Evolutionary conservation across 2,113 vertebrate genomes (phyloP), one percentile per base, ranked within the genome.

Genomic region (Campylorhamphus procurvoides): DNA sequence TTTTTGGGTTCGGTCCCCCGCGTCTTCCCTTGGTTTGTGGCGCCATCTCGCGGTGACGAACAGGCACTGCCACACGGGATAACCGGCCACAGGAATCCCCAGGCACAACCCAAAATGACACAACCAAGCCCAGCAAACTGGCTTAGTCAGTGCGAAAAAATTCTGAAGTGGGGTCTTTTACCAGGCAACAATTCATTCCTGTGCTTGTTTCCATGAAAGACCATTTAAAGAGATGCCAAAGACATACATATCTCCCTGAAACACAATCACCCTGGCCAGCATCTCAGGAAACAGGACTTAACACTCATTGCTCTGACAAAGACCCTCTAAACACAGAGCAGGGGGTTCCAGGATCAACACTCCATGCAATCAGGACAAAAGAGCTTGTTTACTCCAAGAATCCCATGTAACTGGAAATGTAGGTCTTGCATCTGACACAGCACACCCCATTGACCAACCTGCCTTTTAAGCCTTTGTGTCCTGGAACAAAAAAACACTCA

Each of bases 41-140:
- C 96, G 72, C 97, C 98, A 95, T 56, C 98, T 98, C 96, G 95
- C 39, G 98, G 97, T 73, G 52, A 35, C n/a, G 33, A 12, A 9
- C 6, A 7, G 55, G 44, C 12, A 79, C 49, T 91, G 72, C 68
- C 2, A 40, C 28, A 66, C 22, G 17, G 47, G 22, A 12, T 1
- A 23, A 42, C 2, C 14, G 3, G 11, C 28, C 3, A 35, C 25
- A 1, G 7, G 29, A 67, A 83, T 17, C 23, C 10, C 8, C 23
- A 8, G 50, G 12, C 40, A 13, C 40, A 42, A 42, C 40, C 40
- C 35, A 55, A 37, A 40, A 35, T 9, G 3, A 35, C 29, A 44
- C 16, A 18, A 39, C 11, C 18, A 63, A 59, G 17, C 18, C 25
- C 12, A 77, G 14, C 33, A 64, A 88, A 50, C 3, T 17, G n/a